These are phyloP conservation scores for Onthophagus taurus DNA, from an alignment of 1,140 invertebrate genomes.

Conservation along the genomic window DNA sequence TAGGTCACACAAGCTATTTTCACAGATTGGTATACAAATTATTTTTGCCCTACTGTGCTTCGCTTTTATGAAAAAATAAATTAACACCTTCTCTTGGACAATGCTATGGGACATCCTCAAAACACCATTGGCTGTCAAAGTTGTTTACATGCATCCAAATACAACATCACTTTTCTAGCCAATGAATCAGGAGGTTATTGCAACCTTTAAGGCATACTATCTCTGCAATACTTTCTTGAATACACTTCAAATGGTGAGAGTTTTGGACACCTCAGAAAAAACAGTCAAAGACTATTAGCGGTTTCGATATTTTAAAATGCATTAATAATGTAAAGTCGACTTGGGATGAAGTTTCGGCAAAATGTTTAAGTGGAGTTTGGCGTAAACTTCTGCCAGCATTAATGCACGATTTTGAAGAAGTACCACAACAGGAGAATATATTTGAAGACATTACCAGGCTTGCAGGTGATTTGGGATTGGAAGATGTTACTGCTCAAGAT, in stretches of 20 bases:
- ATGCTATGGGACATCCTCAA: not conserved
- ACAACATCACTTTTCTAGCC: too few species aligned
- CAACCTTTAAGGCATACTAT: constrained; percentile 19
- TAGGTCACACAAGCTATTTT: constrained; percentile 2
- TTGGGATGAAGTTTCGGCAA: constrained; percentile 4
- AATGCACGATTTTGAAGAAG: not conserved
- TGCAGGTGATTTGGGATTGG: not conserved
- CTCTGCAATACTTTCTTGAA: not conserved
- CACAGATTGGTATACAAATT: constrained; percentile 4
- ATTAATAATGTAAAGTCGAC: constrained; percentile 2
- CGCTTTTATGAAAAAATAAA: not conserved
- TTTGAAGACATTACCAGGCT: constrained; percentile 7
- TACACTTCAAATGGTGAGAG: constrained; percentile 1
- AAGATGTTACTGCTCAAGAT: constrained; percentile 1
- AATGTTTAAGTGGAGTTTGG: not conserved
- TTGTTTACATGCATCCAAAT: constrained; percentile 31
- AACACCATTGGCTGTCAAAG: constrained; percentile 11
- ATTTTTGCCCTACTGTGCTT: constrained; percentile 3
- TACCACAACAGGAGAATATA: not conserved
- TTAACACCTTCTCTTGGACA: not conserved
- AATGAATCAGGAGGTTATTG: constrained; percentile 39
- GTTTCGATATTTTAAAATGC: too few species aligned
- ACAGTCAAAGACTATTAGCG: constrained; percentile 2
- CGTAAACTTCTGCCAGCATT: not conserved
- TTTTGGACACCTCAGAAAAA: constrained; percentile 4